Base-by-base conservation (phyloP, 2,888 invertebrate species). In the Synanthedon andrenaeformis region DNA sequence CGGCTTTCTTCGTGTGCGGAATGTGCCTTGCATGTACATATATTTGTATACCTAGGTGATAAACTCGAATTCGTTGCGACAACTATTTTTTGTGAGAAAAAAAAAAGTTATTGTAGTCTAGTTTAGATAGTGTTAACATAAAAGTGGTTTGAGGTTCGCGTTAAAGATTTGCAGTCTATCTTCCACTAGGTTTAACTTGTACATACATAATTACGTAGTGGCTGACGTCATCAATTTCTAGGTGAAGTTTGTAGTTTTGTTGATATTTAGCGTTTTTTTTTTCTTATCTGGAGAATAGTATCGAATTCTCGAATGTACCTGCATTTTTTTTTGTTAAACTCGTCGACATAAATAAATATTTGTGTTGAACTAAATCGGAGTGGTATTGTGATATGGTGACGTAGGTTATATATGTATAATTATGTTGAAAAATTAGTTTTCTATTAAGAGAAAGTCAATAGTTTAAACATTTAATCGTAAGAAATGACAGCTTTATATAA, bases 281-380 rank as follows among this genome's bases (percentile, higher is more conserved):
- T 81, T 71, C 66, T 69, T 67, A 77, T 82, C 78, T 80, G 79
- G 83, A 86, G 82, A 87, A 85, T 82, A 56, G 56, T 56, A 80
- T 78, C 72, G 73, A 76, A 82, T 87, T 85, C 88, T 88, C 88
- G 88, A 88, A 86, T 87, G 88, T 88, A 88, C 88, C 88, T 88
- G 88, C 88, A 87, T 88, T 82, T 79, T 79, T 83, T 79, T 84
- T 83, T 82, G 78, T 83, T 82, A 78, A 76, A 80, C 79, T 74
- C 83, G 85, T 81, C 79, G 85, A 83, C 85, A 83, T 86, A 82
- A 82, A 82, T 82, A 79, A 77, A 71, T 74, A 74, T 69, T 82
- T 79, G 72, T 74, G 76, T 74, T 70, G 74, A 79, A 76, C 72
- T 72, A 66, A 76, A 81, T 79, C 74, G 75, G 76, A 76, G 79